phyloP scores from a whole-genome alignment of 2,113 vertebrate genomes.

The Leucopsar rothschildi region DNA sequence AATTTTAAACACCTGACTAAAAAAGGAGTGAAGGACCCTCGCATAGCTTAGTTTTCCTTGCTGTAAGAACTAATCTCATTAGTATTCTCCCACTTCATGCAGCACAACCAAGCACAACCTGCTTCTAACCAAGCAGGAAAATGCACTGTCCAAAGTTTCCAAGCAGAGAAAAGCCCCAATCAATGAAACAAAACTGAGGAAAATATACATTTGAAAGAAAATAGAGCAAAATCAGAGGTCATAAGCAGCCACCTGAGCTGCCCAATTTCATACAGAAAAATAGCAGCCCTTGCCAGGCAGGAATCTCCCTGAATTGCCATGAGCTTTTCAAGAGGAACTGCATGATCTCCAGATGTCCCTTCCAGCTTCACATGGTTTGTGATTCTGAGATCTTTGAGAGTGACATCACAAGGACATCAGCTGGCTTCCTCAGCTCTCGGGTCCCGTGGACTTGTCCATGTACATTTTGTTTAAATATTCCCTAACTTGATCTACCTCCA shows the following conservation, averaged over 20 bases:
- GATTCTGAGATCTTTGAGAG: background rate
- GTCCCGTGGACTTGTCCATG: background rate
- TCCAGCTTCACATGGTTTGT: background rate
- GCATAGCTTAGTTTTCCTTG: background rate
- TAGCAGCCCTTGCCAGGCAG: fast-evolving
- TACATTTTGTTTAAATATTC: background rate
- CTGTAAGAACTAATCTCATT: background rate
- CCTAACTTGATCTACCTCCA: background rate
- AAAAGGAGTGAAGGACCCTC: background rate
- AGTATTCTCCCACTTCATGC: background rate
- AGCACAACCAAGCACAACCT: background rate
- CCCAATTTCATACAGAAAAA: background rate
- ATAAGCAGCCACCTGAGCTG: background rate
- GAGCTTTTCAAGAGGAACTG: background rate
- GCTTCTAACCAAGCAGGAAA: background rate
- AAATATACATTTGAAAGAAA: background rate
- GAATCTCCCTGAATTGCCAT: background rate
- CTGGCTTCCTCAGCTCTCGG: background rate
- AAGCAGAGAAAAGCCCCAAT: background rate
- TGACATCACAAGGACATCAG: background rate
- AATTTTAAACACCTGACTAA: background rate
- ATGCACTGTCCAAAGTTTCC: background rate
- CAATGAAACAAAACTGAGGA: background rate
- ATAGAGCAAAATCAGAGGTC: background rate
- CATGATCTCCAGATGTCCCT: background rate